Conservation (phyloP, 2,113 vertebrate genomes). For the mouse (Mus musculus) region GRCm39 chr11:17971001-17971500, state of each 20-base stretch:
- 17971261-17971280: background rate
- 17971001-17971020: slow-evolving; percentile 37
- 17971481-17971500: background rate
- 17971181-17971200: background rate
- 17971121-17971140: background rate
- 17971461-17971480: background rate
- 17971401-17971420: background rate
- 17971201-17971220: background rate
- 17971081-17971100: background rate
- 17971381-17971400: background rate
- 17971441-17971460: background rate
- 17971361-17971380: background rate
- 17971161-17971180: background rate
- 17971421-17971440: background rate
- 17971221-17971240: background rate
- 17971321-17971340: background rate
- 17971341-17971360: background rate
- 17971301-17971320: background rate
- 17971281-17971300: background rate
- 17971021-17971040: background rate
- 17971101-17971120: background rate
- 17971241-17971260: background rate
- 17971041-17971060: slow-evolving; percentile 14
- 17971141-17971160: background rate
- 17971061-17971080: background rate